Evolutionary conservation across 2,113 vertebrate species (phyloP).

Genomic region (Glaucomys volans): DNA sequence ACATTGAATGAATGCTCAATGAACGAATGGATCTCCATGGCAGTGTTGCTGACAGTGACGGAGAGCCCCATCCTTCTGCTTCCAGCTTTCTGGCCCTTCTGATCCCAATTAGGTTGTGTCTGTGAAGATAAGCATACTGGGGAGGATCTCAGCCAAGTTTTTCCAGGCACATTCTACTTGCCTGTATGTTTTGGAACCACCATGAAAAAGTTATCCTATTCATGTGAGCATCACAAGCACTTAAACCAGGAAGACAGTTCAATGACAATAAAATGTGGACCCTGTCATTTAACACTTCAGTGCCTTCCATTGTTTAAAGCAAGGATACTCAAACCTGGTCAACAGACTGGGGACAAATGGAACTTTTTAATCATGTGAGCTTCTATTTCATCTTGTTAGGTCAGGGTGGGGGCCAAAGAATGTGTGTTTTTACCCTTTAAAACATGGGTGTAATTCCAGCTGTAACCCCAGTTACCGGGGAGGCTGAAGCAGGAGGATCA

Average conservation of each 20-base stretch:
- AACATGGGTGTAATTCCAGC: no score
- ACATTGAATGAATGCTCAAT: constrained; percentile 49
- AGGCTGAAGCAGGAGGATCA: no score
- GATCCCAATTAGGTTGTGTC: constrained; percentile 72
- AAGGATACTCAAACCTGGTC: neutral
- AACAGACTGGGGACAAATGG: neutral
- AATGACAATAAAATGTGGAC: constrained; percentile 15
- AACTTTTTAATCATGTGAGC: neutral
- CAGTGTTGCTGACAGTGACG: constrained; percentile 66
- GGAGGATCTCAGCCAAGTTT: constrained; percentile 51
- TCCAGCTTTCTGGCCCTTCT: constrained; percentile 50
- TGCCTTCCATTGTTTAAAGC: constrained; percentile 7
- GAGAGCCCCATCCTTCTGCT: constrained; percentile 41
- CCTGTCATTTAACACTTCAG: constrained; percentile 21
- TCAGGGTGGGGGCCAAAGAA: neutral
- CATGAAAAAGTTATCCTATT: constrained; percentile 52
- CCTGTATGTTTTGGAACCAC: neutral
- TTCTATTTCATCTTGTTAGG: neutral
- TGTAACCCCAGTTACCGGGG: no score
- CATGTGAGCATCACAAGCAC: constrained; percentile 50
- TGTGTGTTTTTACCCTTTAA: neutral
- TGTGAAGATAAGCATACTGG: constrained; percentile 58
- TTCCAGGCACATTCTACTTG: constrained; percentile 5
- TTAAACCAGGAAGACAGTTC: constrained; percentile 33
- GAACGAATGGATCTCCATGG: constrained; percentile 68